Conservation (phyloP, 1,140 invertebrate species). For the Pseudoatta argentina region DNA sequence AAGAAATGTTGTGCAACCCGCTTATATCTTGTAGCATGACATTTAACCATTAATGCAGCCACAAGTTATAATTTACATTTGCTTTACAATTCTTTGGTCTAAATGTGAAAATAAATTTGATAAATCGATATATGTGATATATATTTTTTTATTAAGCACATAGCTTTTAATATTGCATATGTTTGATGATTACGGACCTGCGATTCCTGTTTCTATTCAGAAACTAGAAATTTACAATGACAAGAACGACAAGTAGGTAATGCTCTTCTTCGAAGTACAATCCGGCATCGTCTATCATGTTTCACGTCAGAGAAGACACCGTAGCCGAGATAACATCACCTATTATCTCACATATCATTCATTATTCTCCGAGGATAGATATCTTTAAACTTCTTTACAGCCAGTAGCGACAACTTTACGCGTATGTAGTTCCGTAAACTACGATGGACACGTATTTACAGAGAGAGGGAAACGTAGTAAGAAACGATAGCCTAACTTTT, state of each 20-base stretch:
- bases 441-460: slow-evolving; percentile 43
- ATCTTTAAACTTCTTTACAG: slow-evolving; percentile 74
- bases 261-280: slow-evolving; percentile 7
- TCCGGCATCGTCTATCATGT: slow-evolving; percentile 28
- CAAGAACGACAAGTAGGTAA: not conserved
- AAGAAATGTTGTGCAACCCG: not conserved
- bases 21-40: not conserved
- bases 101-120: not conserved
- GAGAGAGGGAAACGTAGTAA: not conserved
- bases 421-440: slow-evolving; percentile 68
- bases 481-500: not conserved
- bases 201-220: slow-evolving; percentile 11
- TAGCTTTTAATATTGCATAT: not conserved
- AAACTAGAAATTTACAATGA: slow-evolving; percentile 46
- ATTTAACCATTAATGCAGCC: not conserved
- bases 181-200: not conserved
- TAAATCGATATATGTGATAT: not conserved
- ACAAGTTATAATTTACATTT: not conserved
- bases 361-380: slow-evolving; percentile 70
- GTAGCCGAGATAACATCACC: slow-evolving; percentile 73
- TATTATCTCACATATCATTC: slow-evolving; percentile 79
- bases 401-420: slow-evolving; percentile 74
- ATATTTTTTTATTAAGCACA: slow-evolving; percentile 21
- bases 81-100: no score
- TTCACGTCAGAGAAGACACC: slow-evolving; percentile 10